A percentile compares a stretch with the other conserved stretches of the same genome.
phyloP scores from a whole-genome alignment of 2,797 vertebrate species.

The Mus spretus region DNA sequence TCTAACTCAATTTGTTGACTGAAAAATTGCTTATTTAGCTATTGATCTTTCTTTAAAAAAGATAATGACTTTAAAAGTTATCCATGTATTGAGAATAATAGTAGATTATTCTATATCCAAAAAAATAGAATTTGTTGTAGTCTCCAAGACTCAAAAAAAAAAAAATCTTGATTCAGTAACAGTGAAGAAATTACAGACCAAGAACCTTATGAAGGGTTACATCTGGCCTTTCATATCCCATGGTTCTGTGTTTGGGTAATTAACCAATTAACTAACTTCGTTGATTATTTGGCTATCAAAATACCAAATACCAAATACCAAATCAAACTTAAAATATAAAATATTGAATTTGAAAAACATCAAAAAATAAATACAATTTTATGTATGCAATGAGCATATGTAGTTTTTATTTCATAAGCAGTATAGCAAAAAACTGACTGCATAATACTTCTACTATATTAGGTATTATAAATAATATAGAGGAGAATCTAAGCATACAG shows the following conservation, averaged over 20 bases:
- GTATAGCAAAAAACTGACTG: not conserved
- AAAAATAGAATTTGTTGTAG: slow-evolving; percentile 35
- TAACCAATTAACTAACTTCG: not conserved
- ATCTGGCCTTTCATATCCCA: not conserved
- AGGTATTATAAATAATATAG: not conserved
- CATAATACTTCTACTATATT: not conserved
- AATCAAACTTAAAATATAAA: not conserved
- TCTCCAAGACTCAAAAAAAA: not conserved
- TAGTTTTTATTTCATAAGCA: not conserved
- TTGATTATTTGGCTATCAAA: not conserved
- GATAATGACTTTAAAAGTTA: slow-evolving; percentile 49
- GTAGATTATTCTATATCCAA: slow-evolving; percentile 14
- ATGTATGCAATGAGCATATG: not conserved
- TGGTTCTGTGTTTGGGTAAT: not conserved
- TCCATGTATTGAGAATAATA: not conserved
- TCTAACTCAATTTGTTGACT: slow-evolving; percentile 48
- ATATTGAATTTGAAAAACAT: not conserved
- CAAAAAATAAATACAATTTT: not conserved
- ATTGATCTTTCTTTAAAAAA: slow-evolving; percentile 23
- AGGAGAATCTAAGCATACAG: not conserved
- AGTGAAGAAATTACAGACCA: slow-evolving; percentile 14
- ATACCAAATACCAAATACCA: not conserved
- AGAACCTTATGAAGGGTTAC: slow-evolving; percentile 49
- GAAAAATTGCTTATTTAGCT: slow-evolving; percentile 53
- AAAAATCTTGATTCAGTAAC: slow-evolving; percentile 45